These are phyloP conservation scores for Tympanuchus pallidicinctus DNA, from an alignment of 2,113 vertebrate genomes.

Conservation along the genomic window DNA sequence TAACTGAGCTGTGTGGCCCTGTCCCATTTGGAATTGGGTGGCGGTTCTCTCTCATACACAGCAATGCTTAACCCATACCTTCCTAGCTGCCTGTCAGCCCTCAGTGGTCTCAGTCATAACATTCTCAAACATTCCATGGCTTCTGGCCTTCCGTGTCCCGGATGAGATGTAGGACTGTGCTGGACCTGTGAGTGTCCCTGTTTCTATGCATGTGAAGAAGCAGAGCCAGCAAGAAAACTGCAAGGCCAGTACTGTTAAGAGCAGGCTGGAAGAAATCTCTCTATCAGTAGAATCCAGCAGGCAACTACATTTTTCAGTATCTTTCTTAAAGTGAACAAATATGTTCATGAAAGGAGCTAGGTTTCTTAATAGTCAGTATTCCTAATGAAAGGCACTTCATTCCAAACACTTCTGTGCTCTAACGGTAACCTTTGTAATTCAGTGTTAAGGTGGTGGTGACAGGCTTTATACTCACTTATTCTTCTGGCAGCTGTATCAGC, in stretches of 20 bases:
- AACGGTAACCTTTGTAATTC: neutral
- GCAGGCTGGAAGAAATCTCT: neutral
- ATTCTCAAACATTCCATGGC: neutral
- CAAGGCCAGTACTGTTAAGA: neutral
- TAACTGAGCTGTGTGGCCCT: neutral
- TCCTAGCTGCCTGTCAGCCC: neutral
- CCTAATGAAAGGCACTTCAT: neutral
- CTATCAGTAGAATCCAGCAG: neutral
- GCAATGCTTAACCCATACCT: neutral
- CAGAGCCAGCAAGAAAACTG: neutral
- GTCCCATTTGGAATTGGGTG: constrained; percentile 2
- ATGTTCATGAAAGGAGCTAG: neutral
- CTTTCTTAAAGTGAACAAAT: neutral
- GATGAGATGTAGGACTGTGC: neutral
- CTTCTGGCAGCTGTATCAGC: neutral
- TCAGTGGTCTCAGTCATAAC: neutral
- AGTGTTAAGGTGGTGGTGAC: neutral
- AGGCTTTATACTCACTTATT: neutral
- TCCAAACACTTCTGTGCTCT: neutral
- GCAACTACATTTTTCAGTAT: neutral
- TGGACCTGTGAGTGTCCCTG: neutral
- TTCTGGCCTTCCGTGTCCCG: fast-evolving
- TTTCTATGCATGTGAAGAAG: neutral
- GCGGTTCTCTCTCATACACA: neutral
- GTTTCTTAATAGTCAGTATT: neutral